These are phyloP conservation scores for Troilus luridus DNA, from an alignment of 2,888 invertebrate species.

Conservation along the genomic window DNA sequence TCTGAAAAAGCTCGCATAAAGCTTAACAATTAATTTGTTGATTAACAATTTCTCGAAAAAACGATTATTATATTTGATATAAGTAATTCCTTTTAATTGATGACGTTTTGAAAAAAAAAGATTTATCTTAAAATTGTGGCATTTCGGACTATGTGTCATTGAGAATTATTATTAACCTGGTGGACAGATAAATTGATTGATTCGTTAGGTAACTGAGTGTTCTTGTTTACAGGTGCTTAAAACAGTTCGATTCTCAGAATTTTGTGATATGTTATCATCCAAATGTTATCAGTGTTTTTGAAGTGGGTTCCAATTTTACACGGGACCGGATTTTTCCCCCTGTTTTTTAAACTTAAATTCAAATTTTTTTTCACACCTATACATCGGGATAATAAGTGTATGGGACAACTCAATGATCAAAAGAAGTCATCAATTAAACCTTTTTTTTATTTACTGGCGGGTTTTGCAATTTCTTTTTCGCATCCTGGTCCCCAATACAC, in stretches of 20 bases:
- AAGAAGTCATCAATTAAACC: too few species aligned
- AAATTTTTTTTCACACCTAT: too few species aligned
- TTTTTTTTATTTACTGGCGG: too few species aligned
- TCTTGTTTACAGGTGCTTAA: neutral
- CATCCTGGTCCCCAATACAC: too few species aligned
- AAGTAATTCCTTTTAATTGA: too few species aligned
- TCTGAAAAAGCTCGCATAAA: too few species aligned
- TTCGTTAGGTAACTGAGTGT: neutral
- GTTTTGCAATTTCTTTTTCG: too few species aligned
- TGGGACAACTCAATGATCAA: too few species aligned
- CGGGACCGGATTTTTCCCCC: neutral
- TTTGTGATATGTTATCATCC: neutral
- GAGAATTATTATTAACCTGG: neutral
- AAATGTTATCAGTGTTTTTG: neutral
- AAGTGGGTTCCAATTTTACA: neutral
- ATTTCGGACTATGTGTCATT: neutral
- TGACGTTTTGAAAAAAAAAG: neutral
- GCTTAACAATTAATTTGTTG: too few species aligned
- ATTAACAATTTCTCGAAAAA: too few species aligned
- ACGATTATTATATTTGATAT: too few species aligned
- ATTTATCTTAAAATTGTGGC: neutral
- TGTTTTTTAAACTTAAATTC: neutral
- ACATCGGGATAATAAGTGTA: too few species aligned
- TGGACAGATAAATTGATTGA: neutral
- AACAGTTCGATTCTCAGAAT: neutral